These are phyloP conservation scores for Erythrocercus mccallii DNA, from an alignment of 2,113 vertebrate species.

Conservation along the genomic window DNA sequence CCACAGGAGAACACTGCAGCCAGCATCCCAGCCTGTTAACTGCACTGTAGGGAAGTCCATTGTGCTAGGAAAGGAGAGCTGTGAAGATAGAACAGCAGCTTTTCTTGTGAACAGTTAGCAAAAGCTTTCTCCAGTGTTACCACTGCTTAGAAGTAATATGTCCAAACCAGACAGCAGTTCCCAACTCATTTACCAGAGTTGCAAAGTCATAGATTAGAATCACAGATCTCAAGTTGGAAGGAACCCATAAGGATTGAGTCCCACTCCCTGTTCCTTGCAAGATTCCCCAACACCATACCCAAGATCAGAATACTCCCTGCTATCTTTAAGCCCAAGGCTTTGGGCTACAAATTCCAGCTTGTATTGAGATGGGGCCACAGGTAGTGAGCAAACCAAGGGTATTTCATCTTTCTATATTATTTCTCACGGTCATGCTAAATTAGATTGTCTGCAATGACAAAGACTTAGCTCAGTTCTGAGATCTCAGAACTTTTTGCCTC, in stretches of 20 bases:
- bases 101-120: not conserved
- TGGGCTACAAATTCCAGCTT: not conserved
- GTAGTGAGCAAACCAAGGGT: not conserved
- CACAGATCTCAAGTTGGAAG: not conserved
- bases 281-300: rapidly evolving
- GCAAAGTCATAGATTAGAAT: not conserved
- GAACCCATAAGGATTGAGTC: rapidly evolving
- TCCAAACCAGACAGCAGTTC: not conserved
- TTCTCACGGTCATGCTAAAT: not conserved
- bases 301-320: not conserved
- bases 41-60: rapidly evolving
- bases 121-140: not conserved
- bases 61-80: not conserved
- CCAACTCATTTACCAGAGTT: not conserved
- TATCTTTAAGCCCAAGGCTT: not conserved
- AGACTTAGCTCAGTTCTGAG: not conserved
- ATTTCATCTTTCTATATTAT: not conserved
- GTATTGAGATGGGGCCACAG: not conserved
- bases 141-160: not conserved
- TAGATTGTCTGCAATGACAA: not conserved
- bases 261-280: not conserved
- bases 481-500: not conserved
- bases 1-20: not conserved
- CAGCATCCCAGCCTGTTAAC: not conserved
- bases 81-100: not conserved